These are phyloP conservation scores for Onychomys arenicola DNA, from an alignment of 2,797 vertebrate genomes.

Conservation along the genomic window DNA sequence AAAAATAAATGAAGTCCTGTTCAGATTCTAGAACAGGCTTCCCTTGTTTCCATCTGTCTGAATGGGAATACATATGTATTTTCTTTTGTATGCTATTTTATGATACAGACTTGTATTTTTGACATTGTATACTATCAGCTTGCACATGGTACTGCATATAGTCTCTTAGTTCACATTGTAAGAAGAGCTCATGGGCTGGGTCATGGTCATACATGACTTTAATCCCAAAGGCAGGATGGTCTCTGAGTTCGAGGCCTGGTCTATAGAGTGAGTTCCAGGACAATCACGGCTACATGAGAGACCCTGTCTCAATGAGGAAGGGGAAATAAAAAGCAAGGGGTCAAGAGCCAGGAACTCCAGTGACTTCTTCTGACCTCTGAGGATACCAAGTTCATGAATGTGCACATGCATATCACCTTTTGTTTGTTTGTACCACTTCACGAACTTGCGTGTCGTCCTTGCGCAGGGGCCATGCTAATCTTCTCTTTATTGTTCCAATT, in stretches of 20 bases:
- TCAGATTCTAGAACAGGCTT: background rate
- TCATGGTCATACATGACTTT: background rate
- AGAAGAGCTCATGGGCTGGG: background rate
- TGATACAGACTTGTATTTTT: background rate
- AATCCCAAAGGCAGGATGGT: background rate
- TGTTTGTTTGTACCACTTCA: too few species aligned
- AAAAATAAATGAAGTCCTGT: too few species aligned
- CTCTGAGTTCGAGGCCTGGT: background rate
- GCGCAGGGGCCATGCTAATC: too few species aligned
- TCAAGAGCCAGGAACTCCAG: background rate
- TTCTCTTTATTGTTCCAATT: too few species aligned
- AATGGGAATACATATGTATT: background rate
- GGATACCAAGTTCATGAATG: background rate
- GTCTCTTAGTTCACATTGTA: background rate
- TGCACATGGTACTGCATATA: too few species aligned
- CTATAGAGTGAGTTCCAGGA: background rate
- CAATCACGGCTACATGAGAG: background rate
- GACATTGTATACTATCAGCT: background rate
- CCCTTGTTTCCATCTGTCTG: background rate
- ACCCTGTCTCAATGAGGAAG: background rate
- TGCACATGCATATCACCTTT: background rate
- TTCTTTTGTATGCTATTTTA: background rate
- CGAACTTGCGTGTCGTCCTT: too few species aligned
- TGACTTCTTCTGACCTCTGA: background rate
- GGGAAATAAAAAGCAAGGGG: background rate